Base-by-base conservation (phyloP, 1,140 invertebrate species). In the Drosophila bocqueti region DNA sequence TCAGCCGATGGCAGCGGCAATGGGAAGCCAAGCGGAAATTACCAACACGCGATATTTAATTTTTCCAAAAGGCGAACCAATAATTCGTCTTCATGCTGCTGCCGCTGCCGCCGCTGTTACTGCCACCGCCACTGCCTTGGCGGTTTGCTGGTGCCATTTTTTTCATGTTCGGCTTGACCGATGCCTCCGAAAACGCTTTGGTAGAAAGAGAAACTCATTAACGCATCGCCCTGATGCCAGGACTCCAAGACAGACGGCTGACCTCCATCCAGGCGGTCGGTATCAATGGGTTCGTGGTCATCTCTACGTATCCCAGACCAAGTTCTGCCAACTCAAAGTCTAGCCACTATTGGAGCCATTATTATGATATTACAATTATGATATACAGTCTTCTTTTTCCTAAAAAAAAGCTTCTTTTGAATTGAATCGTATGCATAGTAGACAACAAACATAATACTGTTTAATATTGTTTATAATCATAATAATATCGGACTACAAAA, bases 41-140 rank as follows among this genome's bases (percentile, higher is more conserved):
- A 89, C 81, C 84, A 85, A 89, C 84, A 89, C 84, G 84, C 84
- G 81, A 89, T 89, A 89, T 89, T 89, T 89, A 89, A 89, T 89
- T 89, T 89, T 90, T 90, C 65, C 85, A 84, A 89, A 89, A 89
- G 85, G 84, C 65, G 78, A 81, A 68, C 85, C 85, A 90, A 90
- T 89, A 89, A 90, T 89, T 89, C 84, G 84, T 79, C 75, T 89
- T 79, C 67, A 64, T 78, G 76, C 60, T 61, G 76, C 75, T 78
- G 76, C 60, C 68, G 76, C 75, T 76, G 73, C 40, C 26, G 47
- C 36, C 45, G 54, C 66, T 50, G 73, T 10, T 52, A 18, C 50
- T 29, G 42, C 47, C 34, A 50, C 49, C 59, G 72, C 43, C 49
- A 47, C 29, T 47, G 54, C 46, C 34, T 13, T 36, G 59, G 68